phyloP scores from a whole-genome alignment of 1,140 invertebrate species.

The Tetragonula clypearis region DNA sequence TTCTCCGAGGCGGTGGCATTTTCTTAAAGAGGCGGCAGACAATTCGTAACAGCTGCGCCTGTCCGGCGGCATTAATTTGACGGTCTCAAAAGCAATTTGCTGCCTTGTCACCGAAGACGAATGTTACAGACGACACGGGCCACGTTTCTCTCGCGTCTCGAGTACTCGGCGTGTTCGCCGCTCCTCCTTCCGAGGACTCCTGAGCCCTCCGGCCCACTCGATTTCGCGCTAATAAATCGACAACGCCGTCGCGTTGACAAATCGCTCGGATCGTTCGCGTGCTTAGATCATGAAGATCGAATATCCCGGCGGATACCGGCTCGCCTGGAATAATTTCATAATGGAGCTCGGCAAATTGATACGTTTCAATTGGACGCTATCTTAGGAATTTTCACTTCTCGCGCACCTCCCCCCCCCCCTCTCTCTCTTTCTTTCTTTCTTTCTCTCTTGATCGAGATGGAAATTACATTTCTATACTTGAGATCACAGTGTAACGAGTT shows the following conservation, averaged over 20 bases:
- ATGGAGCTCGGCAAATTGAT: not conserved
- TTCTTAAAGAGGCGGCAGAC: slow-evolving; percentile 38
- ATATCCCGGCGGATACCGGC: not conserved
- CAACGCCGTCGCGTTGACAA: slow-evolving; percentile 1
- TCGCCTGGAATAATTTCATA: not conserved
- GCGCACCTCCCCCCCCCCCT: no score
- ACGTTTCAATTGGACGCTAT: not conserved
- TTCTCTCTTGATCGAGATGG: no score
- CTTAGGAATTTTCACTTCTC: not conserved
- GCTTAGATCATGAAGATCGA: not conserved
- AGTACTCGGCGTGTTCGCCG: slow-evolving; percentile 4
- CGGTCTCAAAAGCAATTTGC: slow-evolving; percentile 69
- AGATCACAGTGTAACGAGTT: no score
- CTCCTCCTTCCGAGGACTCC: slow-evolving; percentile 11
- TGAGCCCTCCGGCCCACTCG: not conserved
- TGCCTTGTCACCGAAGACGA: slow-evolving; percentile 68
- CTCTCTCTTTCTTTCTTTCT: no score
- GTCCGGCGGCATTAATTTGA: slow-evolving; percentile 64
- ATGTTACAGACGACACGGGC: slow-evolving; percentile 58
- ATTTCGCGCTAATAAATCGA: slow-evolving; percentile 54
- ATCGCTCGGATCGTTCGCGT: slow-evolving; percentile 13
- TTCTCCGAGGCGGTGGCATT: not conserved
- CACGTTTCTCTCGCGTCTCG: slow-evolving; percentile 39
- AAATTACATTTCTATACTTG: no score
- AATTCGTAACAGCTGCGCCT: slow-evolving; percentile 36